These are phyloP conservation scores for Cuniculus paca DNA, from an alignment of 2,797 vertebrate species.

Conservation along the genomic window DNA sequence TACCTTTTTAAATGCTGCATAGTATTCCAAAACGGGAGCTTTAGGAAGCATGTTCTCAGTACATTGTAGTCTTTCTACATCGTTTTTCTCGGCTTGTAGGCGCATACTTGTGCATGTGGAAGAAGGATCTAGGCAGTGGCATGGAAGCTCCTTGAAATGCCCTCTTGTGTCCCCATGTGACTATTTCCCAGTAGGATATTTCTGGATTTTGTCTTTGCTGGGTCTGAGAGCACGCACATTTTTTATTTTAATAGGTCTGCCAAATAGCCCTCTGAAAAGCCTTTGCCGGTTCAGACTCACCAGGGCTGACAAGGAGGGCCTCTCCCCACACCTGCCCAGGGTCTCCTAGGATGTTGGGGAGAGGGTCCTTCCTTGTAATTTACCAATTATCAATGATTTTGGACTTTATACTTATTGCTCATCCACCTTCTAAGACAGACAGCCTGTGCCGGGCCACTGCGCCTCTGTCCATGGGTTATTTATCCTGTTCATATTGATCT, in stretches of 20 bases:
- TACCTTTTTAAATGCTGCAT: neutral
- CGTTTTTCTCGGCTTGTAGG: neutral
- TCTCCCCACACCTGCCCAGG: neutral
- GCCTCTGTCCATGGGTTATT: conserved; percentile 52
- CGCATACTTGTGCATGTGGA: neutral
- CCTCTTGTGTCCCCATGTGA: conserved; percentile 37
- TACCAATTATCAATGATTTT: neutral
- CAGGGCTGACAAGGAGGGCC: neutral
- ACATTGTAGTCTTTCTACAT: neutral
- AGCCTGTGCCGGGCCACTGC: conserved; percentile 51
- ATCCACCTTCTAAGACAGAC: conserved; percentile 23
- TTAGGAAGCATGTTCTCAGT: neutral
- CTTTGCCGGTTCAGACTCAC: neutral
- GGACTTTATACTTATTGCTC: neutral
- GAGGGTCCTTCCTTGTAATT: conserved; percentile 13
- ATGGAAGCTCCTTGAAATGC: conserved; percentile 65
- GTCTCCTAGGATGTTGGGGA: neutral
- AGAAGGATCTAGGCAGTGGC: neutral
- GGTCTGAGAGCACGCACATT: conserved; percentile 25
- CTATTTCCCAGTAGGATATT: conserved; percentile 56
- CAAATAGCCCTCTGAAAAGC: conserved; percentile 35
- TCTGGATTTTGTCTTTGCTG: conserved; percentile 63
- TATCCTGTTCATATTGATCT: conserved; percentile 71
- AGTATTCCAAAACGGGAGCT: neutral
- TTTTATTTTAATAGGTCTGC: conserved; percentile 42